Conservation (phyloP, 2,888 invertebrate genomes). For the Pinctada fucata region DNA sequence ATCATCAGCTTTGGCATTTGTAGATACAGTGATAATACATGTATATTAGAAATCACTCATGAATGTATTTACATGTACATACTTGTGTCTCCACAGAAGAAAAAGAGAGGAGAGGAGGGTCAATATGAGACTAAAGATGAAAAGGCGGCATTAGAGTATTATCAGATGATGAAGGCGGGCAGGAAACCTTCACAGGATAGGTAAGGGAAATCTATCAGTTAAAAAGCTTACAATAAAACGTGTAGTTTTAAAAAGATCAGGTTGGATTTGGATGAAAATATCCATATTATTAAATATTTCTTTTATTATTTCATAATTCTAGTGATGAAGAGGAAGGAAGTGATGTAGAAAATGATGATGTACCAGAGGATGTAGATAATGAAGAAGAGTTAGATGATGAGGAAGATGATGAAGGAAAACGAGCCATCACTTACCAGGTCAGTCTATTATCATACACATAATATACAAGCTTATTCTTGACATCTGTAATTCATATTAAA, state of each 20-base stretch:
- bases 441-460: constrained; percentile 4
- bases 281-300: neutral
- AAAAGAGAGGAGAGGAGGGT: constrained; percentile 40
- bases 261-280: neutral
- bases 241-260: neutral
- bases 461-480: neutral
- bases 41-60: too few relatives aligned
- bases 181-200: constrained; percentile 15
- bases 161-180: constrained; percentile 63
- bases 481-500: neutral
- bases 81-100: constrained; percentile 22
- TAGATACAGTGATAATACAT: too few relatives aligned
- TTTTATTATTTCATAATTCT: too few relatives aligned
- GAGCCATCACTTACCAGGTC: constrained; percentile 88
- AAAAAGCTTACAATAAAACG: neutral
- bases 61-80: too few relatives aligned
- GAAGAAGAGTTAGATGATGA: constrained; percentile 24
- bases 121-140: constrained; percentile 68
- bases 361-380: constrained; percentile 7
- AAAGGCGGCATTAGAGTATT: constrained; percentile 67
- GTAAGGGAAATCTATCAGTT: neutral
- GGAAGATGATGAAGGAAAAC: constrained; percentile 80
- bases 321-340: too few relatives aligned
- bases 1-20: too few relatives aligned
- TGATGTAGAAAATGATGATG: constrained; percentile 10